These are phyloP conservation scores for Myiozetetes cayanensis DNA, from an alignment of 2,113 vertebrate genomes.

Conservation along the genomic window DNA sequence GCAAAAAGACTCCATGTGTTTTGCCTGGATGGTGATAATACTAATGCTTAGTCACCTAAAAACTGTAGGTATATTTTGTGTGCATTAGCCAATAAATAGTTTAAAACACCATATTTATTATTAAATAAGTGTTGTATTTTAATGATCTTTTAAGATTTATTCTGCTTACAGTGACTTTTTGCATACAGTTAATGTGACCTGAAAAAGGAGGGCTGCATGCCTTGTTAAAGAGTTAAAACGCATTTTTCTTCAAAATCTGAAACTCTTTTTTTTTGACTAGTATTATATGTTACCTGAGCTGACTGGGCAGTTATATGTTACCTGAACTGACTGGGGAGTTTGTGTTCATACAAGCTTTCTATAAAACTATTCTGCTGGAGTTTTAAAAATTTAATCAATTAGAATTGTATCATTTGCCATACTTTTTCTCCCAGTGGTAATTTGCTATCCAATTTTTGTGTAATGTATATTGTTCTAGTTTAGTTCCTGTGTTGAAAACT, in stretches of 20 bases:
- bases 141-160: background rate
- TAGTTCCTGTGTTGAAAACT: slow-evolving; percentile 32
- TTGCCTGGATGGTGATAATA: background rate
- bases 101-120: background rate
- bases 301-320: background rate
- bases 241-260: background rate
- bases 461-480: background rate
- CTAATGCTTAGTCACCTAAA: background rate
- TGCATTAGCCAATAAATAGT: background rate
- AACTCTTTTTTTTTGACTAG: background rate
- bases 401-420: background rate
- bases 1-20: background rate
- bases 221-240: background rate
- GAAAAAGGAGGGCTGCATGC: background rate
- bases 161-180: background rate
- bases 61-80: background rate
- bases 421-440: background rate
- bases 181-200: background rate
- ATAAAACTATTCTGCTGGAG: background rate
- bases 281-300: background rate
- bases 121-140: background rate
- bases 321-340: background rate
- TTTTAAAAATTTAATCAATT: background rate
- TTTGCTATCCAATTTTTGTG: background rate
- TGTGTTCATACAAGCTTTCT: background rate